Base-by-base conservation (phyloP, 2,797 vertebrate genomes). In the Gouania willdenowi region DNA sequence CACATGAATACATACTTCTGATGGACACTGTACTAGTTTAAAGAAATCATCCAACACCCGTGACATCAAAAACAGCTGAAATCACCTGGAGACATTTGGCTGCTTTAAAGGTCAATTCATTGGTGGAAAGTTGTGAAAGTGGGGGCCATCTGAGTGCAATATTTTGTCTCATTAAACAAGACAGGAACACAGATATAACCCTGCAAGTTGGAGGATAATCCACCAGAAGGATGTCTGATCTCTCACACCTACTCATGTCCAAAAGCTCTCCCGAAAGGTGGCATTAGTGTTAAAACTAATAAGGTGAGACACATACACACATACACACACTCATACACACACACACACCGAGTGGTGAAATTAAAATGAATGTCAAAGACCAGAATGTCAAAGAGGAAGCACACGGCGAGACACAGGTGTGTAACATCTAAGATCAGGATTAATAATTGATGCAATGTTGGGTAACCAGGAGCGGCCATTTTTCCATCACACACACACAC, bases 221-320 rank as follows among this genome's bases (percentile, higher is more conserved):
- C 52, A 65, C 33, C 14, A 46, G 38, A 19, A 20, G 33, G 24
- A 19, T 48, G 27, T 56, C 41, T 42, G 26, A 8, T 38, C 16
- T 42, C n/a, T 17, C 7, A 22, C 21, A 31, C 8, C 17, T 28
- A 31, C 17, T n/a, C 20, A 6, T 15, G 21, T 18, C 32, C 24
- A 28, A 34, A 55, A 71, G 46, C 9, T 16, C 41, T 36, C 45
- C 36, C 45, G 28, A 45, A 75, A 52, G 36, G 22, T 34, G 45
- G 47, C 24, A 43, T 48, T 40, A 29, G 9, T 46, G 51, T 31
- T 49, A 5, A 36, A 17, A 46, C 64, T 46, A 47, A 62, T 85
- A 83, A 84, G 77, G 74, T 82, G 76, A 77, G 32, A 33, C 42
- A 19, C 40, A n/a, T n/a, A n/a, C n/a, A n/a, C n/a, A n/a, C n/a